Conservation (phyloP, 2,888 invertebrate genomes). For the Philereme vetulata region DNA sequence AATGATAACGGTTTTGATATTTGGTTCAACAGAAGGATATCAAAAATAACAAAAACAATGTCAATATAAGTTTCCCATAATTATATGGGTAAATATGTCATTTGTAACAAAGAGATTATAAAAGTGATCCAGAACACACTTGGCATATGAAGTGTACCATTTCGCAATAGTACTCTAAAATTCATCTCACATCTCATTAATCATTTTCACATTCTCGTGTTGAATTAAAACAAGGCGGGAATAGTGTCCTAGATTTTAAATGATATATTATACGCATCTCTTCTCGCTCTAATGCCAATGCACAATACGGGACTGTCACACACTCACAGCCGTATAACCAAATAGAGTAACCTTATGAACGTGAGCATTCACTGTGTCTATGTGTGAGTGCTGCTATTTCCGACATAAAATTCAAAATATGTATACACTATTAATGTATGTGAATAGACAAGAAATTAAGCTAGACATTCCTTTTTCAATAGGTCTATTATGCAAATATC, state of each 20-base stretch:
- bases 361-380: constrained; percentile 32
- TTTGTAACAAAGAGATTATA: too few species aligned
- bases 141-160: background rate
- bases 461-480: constrained; percentile 47
- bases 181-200: constrained; percentile 45
- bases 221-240: constrained; percentile 71
- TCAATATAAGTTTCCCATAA: too few species aligned
- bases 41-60: too few species aligned
- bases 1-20: too few species aligned
- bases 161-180: constrained; percentile 10
- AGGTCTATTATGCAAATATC: constrained; percentile 52
- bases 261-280: constrained; percentile 65
- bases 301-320: constrained; percentile 69
- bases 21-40: too few species aligned
- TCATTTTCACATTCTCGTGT: constrained; percentile 55
- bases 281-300: constrained; percentile 77
- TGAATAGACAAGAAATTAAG: constrained; percentile 42
- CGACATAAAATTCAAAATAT: constrained; percentile 14
- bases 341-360: constrained; percentile 40
- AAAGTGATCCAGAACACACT: background rate
- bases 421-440: background rate
- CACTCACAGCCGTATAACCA: constrained; percentile 42
- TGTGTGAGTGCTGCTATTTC: constrained; percentile 32
- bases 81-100: too few species aligned
- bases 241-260: constrained; percentile 75